These are phyloP conservation scores for Ochotona princeps DNA, from an alignment of 2,113 vertebrate species.

Conservation along the genomic window DNA sequence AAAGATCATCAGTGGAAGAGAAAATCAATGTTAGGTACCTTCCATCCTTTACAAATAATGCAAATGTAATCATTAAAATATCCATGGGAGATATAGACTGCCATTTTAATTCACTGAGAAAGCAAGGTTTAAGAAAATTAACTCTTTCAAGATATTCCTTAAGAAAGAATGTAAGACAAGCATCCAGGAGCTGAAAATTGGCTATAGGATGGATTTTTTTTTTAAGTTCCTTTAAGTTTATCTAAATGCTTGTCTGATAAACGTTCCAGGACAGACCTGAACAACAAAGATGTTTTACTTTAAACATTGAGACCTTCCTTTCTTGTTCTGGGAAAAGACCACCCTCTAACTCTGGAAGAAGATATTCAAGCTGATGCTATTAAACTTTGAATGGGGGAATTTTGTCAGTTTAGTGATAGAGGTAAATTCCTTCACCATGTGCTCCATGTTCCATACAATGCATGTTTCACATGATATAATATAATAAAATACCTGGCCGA, in stretches of 20 bases:
- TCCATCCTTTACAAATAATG: background rate
- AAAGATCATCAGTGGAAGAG: background rate
- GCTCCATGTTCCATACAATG: background rate
- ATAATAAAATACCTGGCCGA: background rate
- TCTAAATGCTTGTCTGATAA: background rate
- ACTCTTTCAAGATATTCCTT: background rate
- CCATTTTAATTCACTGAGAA: background rate
- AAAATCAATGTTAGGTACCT: background rate
- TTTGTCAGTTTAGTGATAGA: background rate
- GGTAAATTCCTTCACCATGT: rapidly evolving
- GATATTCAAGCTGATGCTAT: background rate
- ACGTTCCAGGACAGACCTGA: background rate
- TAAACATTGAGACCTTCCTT: background rate
- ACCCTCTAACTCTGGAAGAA: background rate
- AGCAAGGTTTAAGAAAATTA: background rate
- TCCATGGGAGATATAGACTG: background rate
- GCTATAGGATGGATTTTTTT: background rate
- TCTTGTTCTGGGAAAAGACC: background rate
- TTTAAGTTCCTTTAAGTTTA: background rate
- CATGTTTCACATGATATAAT: background rate
- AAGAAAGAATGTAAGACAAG: background rate
- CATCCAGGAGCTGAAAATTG: background rate
- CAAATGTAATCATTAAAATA: background rate
- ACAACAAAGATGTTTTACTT: background rate
- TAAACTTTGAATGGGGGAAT: background rate